phyloP scores from a whole-genome alignment of 1,140 invertebrate genomes.

The Drosophila melanogaster region Release_6_plus_ISO1_MT NT_033779.5:16995001-16995500 shows the following conservation, averaged over 20 bases:
- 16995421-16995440: slow-evolving; percentile 43
- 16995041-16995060: no score
- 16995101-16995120: no score
- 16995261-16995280: not conserved
- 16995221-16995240: no score
- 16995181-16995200: no score
- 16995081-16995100: not conserved
- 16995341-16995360: no score
- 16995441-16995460: slow-evolving; percentile 19
- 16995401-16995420: slow-evolving; percentile 47
- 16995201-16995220: no score
- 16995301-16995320: not conserved
- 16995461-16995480: slow-evolving; percentile 20
- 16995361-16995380: not conserved
- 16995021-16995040: no score
- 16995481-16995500: slow-evolving; percentile 58
- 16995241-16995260: not conserved
- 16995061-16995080: not conserved
- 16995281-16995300: not conserved
- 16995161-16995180: no score
- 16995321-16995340: not conserved
- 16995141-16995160: no score
- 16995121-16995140: no score
- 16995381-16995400: slow-evolving; percentile 49
- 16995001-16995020: no score